These are phyloP conservation scores for Ischnus inquisitorius DNA, from an alignment of 2,888 invertebrate genomes.

Conservation along the genomic window DNA sequence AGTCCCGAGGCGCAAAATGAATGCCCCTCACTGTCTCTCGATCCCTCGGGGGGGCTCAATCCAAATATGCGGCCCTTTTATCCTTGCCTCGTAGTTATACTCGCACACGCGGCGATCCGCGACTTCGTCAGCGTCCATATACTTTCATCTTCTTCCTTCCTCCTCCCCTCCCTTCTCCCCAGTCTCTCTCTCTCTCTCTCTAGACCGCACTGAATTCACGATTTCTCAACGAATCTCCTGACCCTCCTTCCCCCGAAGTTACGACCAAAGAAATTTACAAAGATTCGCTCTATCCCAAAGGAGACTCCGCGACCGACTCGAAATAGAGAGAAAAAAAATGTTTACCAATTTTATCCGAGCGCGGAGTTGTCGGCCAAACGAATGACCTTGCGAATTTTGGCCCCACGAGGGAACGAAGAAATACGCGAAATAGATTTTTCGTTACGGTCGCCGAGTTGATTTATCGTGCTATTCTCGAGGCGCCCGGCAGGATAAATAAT, in stretches of 20 bases:
- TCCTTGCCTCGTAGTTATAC: slow-evolving; percentile 52
- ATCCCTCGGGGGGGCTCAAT: slow-evolving; percentile 67
- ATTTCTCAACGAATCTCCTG: too few species aligned
- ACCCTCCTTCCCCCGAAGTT: too few species aligned
- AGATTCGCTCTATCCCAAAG: too few species aligned
- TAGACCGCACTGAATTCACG: too few species aligned
- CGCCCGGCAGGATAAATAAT: neutral
- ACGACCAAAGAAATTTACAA: too few species aligned
- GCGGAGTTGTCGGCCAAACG: too few species aligned
- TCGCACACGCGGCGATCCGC: slow-evolving; percentile 66
- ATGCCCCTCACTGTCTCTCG: slow-evolving; percentile 82
- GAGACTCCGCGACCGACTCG: too few species aligned
- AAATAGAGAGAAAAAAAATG: neutral
- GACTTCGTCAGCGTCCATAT: slow-evolving; percentile 42
- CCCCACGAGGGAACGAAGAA: too few species aligned
- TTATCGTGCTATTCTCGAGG: slow-evolving; percentile 1
- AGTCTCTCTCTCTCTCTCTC: too few species aligned
- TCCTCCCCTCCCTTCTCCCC: slow-evolving; percentile 32
- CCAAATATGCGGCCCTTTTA: slow-evolving; percentile 76
- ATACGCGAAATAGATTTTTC: neutral
- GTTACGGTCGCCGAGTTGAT: too few species aligned
- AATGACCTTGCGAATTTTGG: too few species aligned
- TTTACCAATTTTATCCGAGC: too few species aligned
- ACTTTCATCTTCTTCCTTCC: neutral
- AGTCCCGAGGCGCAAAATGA: slow-evolving; percentile 80